Evolutionary conservation across 2,888 invertebrate genomes (phyloP), one percentile per base, ranked within the genome.

Genomic region (Phortica okadai): DNA sequence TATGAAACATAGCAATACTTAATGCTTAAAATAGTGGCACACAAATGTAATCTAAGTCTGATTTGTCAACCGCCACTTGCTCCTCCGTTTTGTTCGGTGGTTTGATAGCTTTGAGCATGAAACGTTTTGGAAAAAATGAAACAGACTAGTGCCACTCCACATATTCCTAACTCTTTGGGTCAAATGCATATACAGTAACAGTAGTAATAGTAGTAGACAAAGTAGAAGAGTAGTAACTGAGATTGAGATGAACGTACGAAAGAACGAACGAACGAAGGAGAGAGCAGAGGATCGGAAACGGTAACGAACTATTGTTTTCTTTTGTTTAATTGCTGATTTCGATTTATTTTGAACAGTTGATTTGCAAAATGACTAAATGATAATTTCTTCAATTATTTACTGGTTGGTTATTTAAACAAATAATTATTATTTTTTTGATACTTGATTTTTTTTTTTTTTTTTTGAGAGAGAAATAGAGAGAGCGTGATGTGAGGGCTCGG

Each of bases 401-500:
- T 82, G 84, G 78, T 80, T 82, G 82, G 78, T 66, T 44, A 50
- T 69, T 77, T 64, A 66, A 54, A 74, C 76, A 66, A 59, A 44
- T 66, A 50, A 74, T n/a, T 79, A 21, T 74, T 62, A 16, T 73
- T 76, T 5, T 45, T 76, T 42, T 66, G 69, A 21, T 74, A 73
- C 41, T 75, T 75, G 74, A 25, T 74, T 16, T 74, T 79, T 69
- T 21, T 72, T 74, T 16, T 74, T 79, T 69, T 21, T 72, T 79
- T 58, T 74, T 70, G 50, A 14, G 14, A 54, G 64, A 75, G 21
- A 75, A 14, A 62, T 54, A 70, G 45, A 70, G 59, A 76, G 50
- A 70, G 79, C 80, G 75, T 82, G 79, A 88, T 85, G 83, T 86
- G 84, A 86, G 88, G 88, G 88, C 84, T 88, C 88, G 87, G 87